Evolutionary conservation across 2,797 vertebrate genomes (phyloP), one percentile per base, ranked within the genome.

Genomic region (Sebastes aleutianus): DNA sequence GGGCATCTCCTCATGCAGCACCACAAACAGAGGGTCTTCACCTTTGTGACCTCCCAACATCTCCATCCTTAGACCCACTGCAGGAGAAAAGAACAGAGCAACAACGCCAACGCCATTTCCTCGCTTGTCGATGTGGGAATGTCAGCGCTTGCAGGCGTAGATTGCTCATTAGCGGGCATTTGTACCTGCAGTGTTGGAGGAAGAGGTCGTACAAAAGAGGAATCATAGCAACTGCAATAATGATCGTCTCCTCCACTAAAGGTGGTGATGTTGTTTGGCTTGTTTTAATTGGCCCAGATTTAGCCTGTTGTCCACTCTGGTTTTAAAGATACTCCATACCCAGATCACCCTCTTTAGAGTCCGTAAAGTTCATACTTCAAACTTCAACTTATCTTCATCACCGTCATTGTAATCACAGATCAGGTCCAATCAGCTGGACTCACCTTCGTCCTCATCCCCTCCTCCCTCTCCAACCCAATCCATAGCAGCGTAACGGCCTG

Each of bases 401-500:
- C n/a, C 10, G 14, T 11, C 50, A n/a, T 31, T 18, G 24, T 26
- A 8, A 63, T 64, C 32, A 69, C 7, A 29, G 57, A n/a, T 83
- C 29, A 53, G 53, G 20, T n/a, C 39, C 24, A 74, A 58, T 71
- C 9, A 6, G 27, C 16, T 62, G 50, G 18, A 36, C 56, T 67
- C 26, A 2, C 39, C 65, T 68, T 53, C 24, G 1, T 26, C 18
- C 47, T n/a, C 11, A 69, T 67, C 59, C 61, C 34, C 47, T 26
- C 68, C 66, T 26, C 68, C 62, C 27, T 10, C 8, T 65, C 56
- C 5, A 4, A 68, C 16, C 56, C 26, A 47, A 78, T 68, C 76
- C 5, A 22, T 3, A 6, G 69, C 68, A 79, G 73, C 80, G 18
- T 58, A 62, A 73, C 9, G 43, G 43, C 63, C 80, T 62, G 64